Evolutionary conservation across 1,140 invertebrate genomes (phyloP).

Genomic region (Sminthurides bifidus): DNA sequence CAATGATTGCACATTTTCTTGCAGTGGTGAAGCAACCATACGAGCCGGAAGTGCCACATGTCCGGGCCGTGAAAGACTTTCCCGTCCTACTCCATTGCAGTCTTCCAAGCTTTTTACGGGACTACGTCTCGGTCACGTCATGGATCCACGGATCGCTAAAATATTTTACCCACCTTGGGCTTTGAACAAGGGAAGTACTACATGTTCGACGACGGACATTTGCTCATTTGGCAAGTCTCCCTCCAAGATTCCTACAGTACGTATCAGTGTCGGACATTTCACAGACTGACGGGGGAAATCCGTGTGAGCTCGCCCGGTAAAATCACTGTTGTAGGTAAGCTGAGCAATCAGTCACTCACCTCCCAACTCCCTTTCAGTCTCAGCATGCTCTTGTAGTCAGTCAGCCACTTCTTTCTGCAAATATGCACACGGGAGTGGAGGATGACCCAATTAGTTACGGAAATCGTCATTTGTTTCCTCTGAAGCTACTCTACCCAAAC

Average conservation of each 20-base stretch:
- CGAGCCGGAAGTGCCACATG: conserved; percentile 15
- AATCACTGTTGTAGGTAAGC: conserved; percentile 57
- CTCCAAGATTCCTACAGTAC: conserved; percentile 11
- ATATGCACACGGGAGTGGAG: conserved; percentile 1
- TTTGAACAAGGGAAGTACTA: conserved; percentile 16
- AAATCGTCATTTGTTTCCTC: neutral
- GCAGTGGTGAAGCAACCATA: conserved; percentile 23
- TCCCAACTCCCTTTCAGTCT: too few relatives aligned
- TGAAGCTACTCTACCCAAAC: neutral
- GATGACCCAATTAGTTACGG: neutral
- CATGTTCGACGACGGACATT: conserved; percentile 21
- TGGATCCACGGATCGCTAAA: conserved; percentile 23
- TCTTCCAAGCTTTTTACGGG: conserved; percentile 14
- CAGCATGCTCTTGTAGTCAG: too few relatives aligned
- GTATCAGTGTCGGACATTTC: conserved; percentile 23
- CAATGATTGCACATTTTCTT: too few relatives aligned
- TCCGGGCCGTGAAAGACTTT: conserved; percentile 5
- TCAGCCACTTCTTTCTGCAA: too few relatives aligned
- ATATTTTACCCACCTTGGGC: conserved; percentile 16
- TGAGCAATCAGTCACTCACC: neutral
- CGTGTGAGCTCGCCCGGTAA: conserved; percentile 57
- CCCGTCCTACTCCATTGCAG: conserved; percentile 15
- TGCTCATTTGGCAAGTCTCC: conserved; percentile 24
- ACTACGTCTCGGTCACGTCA: conserved; percentile 24
- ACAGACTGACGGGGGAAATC: conserved; percentile 37